Percentiles rank a stretch among this genome's conserved stretches.
Conservation (phyloP, 2,888 invertebrate species). For the Hyles lineata region DNA sequence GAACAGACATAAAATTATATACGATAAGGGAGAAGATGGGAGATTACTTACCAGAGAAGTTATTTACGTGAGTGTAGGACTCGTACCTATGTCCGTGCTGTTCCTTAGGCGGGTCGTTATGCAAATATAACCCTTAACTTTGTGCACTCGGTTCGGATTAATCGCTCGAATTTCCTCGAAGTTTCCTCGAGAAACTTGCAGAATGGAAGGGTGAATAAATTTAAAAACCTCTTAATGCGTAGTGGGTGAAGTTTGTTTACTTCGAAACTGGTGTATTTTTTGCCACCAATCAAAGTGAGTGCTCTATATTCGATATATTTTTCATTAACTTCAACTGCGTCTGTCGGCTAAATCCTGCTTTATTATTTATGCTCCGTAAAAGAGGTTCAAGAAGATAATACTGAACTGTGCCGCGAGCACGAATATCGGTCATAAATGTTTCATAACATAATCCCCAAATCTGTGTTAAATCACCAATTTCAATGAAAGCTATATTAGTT, state of each 20-base stretch:
- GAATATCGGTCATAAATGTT: no score
- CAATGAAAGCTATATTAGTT: no score
- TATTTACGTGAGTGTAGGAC: not conserved
- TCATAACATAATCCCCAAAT: no score
- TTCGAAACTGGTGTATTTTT: constrained; percentile 54
- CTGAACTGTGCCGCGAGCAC: not conserved
- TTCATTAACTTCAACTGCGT: constrained; percentile 55
- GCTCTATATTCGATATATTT: constrained; percentile 45
- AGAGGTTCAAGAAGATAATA: not conserved
- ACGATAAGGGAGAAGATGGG: no score
- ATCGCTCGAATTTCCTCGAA: constrained; percentile 76
- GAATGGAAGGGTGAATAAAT: constrained; percentile 83
- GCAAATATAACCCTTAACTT: constrained; percentile 82
- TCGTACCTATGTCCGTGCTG: constrained; percentile 3
- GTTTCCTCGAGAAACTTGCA: constrained; percentile 67
- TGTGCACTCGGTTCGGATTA: constrained; percentile 72
- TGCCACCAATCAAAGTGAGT: constrained; percentile 63
- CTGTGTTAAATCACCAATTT: no score
- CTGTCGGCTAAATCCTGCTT: constrained; percentile 50
- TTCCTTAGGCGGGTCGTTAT: constrained; percentile 51
- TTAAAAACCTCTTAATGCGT: constrained; percentile 80
- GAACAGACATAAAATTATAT: not conserved
- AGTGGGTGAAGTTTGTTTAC: constrained; percentile 75
- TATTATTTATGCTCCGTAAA: constrained; percentile 44
- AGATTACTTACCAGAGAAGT: not conserved